Evolutionary conservation across 1,140 invertebrate genomes (phyloP).

Genomic region (Semibalanus balanoides): DNA sequence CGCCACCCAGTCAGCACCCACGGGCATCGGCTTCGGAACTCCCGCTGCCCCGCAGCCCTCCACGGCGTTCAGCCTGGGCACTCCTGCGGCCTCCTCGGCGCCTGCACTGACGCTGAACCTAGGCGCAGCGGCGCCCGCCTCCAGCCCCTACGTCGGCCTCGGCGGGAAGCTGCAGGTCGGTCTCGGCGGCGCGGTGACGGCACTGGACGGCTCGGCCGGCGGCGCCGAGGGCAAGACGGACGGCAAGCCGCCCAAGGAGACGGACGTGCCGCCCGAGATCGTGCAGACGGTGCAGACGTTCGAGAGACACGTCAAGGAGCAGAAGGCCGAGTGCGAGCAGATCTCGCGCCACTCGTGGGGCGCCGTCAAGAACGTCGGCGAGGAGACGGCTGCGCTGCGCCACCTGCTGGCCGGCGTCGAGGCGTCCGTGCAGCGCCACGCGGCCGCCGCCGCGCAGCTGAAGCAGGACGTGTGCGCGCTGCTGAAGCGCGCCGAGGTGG

Average conservation of each 20-base stretch:
- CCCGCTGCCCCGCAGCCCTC: neutral
- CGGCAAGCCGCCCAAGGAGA: neutral
- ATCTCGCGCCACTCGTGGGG: constrained; percentile 1
- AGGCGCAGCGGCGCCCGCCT: too few species aligned
- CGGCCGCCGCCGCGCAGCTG: neutral
- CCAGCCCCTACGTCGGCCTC: neutral
- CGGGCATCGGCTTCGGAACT: neutral
- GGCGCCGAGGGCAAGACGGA: neutral
- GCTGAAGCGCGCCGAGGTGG: neutral
- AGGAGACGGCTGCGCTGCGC: neutral
- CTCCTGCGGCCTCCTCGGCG: neutral
- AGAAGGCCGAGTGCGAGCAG: neutral
- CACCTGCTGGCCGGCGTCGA: neutral
- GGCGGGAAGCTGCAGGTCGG: neutral
- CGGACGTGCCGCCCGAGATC: neutral
- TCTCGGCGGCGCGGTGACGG: neutral
- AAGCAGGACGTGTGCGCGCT: neutral
- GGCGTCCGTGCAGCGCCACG: neutral
- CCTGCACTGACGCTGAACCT: neutral
- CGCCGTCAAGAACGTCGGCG: neutral
- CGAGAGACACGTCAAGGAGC: neutral
- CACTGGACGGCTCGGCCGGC: too few species aligned
- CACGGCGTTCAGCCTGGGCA: neutral
- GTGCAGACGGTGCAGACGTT: neutral
- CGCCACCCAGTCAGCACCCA: neutral